Conservation (phyloP, 2,888 invertebrate genomes). For the Cryptocheilus praepositus region DNA sequence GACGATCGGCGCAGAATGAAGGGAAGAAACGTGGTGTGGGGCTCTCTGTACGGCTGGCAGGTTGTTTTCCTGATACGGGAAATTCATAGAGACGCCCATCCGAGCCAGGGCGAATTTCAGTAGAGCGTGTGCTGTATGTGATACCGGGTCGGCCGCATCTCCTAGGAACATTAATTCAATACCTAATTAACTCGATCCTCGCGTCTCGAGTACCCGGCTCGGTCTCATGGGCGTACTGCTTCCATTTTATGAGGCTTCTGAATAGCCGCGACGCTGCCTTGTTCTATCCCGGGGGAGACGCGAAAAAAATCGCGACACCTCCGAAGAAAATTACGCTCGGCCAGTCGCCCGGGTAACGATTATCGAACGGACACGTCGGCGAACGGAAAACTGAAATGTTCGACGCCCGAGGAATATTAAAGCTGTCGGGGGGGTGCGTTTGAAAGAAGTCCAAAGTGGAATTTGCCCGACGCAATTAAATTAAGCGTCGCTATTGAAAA, state of each 20-base stretch:
- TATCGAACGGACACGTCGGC: too few relatives aligned
- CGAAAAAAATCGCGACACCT: slow-evolving; percentile 8
- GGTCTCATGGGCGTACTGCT: slow-evolving; percentile 48
- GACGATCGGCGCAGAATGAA: neutral
- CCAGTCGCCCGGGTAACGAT: neutral
- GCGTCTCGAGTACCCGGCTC: slow-evolving; percentile 28
- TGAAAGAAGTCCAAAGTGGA: too few relatives aligned
- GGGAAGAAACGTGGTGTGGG: neutral
- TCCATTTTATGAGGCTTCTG: slow-evolving; percentile 58
- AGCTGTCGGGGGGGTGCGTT: too few relatives aligned
- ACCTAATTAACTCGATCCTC: slow-evolving; percentile 57
- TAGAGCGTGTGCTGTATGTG: neutral
- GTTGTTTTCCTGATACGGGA: slow-evolving; percentile 38
- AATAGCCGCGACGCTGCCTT: slow-evolving; percentile 24
- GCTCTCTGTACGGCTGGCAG: slow-evolving; percentile 19
- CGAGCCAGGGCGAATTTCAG: slow-evolving; percentile 2
- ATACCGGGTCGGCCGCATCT: slow-evolving; percentile 28
- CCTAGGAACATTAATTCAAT: slow-evolving; percentile 61
- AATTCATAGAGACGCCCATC: slow-evolving; percentile 28
- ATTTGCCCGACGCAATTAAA: too few relatives aligned
- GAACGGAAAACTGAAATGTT: too few relatives aligned
- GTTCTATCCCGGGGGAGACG: neutral
- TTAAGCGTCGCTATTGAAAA: too few relatives aligned
- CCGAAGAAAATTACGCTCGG: slow-evolving; percentile 5
- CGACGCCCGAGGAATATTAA: too few relatives aligned